Evolutionary conservation across 2,888 invertebrate genomes (phyloP).

Genomic region (Apodemia duryi): DNA sequence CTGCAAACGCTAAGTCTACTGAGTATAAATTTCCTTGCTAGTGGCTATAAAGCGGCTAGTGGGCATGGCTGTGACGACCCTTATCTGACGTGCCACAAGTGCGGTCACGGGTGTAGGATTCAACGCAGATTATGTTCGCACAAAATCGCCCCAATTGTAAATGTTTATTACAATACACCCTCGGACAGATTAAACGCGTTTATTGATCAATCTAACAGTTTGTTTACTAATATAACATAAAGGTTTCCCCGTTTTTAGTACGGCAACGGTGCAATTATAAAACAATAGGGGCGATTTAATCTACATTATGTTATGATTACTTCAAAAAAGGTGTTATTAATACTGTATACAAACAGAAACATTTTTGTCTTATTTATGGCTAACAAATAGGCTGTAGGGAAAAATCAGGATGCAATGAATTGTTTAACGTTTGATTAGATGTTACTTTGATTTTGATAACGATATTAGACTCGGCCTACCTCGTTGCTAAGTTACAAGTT

Average conservation of each 20-base stretch:
- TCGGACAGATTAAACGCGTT: constrained; percentile 18
- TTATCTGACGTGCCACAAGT: constrained; percentile 61
- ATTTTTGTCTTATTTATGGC: too few species aligned
- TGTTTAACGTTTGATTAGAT: too few species aligned
- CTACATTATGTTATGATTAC: background rate
- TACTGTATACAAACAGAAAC: background rate
- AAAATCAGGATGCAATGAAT: too few species aligned
- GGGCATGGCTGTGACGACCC: constrained; percentile 51
- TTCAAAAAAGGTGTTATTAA: background rate
- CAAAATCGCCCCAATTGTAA: constrained; percentile 46
- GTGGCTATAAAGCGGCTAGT: constrained; percentile 49
- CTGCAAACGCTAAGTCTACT: background rate
- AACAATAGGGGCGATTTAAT: constrained; percentile 4
- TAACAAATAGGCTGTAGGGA: too few species aligned
- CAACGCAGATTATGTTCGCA: constrained; percentile 56
- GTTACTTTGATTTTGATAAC: too few species aligned
- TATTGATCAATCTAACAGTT: constrained; percentile 15
- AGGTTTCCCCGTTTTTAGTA: constrained; percentile 12
- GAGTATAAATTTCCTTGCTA: constrained; percentile 27
- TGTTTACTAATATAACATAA: constrained; percentile 16
- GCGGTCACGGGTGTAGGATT: constrained; percentile 55
- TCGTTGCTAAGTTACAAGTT: too few species aligned
- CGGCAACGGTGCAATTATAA: constrained; percentile 8
- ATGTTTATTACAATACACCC: constrained; percentile 50
- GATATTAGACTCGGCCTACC: too few species aligned